Conservation (phyloP, 2,888 invertebrate genomes). For the Deladenus siricidicola region DNA sequence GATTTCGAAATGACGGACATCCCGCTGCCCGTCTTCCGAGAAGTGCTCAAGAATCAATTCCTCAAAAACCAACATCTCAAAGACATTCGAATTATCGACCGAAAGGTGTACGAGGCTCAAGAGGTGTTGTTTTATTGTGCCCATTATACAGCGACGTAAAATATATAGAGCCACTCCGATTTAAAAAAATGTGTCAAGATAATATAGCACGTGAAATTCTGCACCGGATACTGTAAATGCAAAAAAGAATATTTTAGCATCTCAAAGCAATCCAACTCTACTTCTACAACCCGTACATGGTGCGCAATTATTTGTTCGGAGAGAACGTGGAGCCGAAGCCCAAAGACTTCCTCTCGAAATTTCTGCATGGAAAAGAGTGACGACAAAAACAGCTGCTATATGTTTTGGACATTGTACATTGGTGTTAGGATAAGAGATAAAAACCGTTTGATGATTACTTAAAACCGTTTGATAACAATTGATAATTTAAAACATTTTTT, state of each 20-base stretch:
- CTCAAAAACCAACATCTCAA: constrained; percentile 55
- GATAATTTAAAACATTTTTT: too few relatives aligned
- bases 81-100: constrained; percentile 57
- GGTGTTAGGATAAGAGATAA: too few relatives aligned
- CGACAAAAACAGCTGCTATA: too few relatives aligned
- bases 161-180: too few relatives aligned
- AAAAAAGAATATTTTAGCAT: constrained; percentile 38
- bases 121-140: constrained; percentile 24
- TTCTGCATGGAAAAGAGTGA: constrained; percentile 56
- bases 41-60: constrained; percentile 55
- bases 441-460: too few relatives aligned
- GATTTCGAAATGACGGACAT: constrained; percentile 45
- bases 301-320: constrained; percentile 56
- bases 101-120: constrained; percentile 53
- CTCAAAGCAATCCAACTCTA: constrained; percentile 41
- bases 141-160: too few relatives aligned
- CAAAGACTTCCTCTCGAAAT: constrained; percentile 56
- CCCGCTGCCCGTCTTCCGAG: constrained; percentile 50
- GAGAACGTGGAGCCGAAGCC: constrained; percentile 56
- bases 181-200: background rate
- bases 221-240: too few relatives aligned
- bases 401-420: too few relatives aligned
- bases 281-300: constrained; percentile 54
- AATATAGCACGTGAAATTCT: background rate
- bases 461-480: too few relatives aligned